Conservation (phyloP, 2,888 invertebrate species). For the Meloe dianella region DNA sequence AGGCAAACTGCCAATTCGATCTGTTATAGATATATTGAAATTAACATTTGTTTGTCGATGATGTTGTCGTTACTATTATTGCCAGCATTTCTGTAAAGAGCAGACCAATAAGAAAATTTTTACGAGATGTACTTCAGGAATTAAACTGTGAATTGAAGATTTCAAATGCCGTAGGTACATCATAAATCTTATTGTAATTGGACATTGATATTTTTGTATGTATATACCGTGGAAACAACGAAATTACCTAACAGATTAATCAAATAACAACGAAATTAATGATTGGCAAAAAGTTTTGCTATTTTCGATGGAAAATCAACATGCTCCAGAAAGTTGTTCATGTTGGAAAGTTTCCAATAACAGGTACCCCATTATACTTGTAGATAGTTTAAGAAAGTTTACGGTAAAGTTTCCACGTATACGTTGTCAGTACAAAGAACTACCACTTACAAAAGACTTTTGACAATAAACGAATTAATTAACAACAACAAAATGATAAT, state of each 20-base stretch:
- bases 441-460: not conserved
- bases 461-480: not conserved
- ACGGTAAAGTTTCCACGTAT: too few species aligned
- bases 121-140: too few species aligned
- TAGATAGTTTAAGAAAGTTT: not conserved
- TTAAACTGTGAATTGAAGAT: too few species aligned
- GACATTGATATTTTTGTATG: not conserved
- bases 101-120: not conserved
- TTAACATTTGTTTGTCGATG: not conserved
- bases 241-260: not conserved
- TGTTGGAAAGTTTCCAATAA: not conserved
- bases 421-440: too few species aligned
- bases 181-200: constrained; percentile 5
- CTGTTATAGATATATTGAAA: not conserved
- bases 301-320: not conserved
- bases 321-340: not conserved
- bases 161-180: too few species aligned
- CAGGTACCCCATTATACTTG: not conserved
- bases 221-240: not conserved
- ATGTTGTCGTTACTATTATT: not conserved
- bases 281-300: too few species aligned
- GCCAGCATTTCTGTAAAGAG: not conserved
- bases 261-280: not conserved
- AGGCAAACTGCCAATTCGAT: not conserved
- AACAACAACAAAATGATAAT: not conserved